These are phyloP conservation scores for Platyscapa corneri DNA, from an alignment of 1,140 invertebrate species.

Conservation along the genomic window DNA sequence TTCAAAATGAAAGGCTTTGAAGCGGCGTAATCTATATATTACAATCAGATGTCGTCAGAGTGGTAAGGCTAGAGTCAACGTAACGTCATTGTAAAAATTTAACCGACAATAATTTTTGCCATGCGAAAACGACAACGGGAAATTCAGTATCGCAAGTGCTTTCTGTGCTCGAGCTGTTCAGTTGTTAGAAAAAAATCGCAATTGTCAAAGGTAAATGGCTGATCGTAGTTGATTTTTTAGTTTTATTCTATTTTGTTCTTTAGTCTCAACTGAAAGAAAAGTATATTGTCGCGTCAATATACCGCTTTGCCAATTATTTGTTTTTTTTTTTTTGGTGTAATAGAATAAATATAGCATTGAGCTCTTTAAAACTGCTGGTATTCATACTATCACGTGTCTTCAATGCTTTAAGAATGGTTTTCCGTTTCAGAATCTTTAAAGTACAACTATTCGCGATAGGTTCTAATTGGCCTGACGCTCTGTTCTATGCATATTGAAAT, in stretches of 20 bases:
- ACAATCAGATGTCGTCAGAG: neutral
- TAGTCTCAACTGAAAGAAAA: neutral
- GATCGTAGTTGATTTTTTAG: too few relatives aligned
- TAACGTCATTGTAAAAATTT: conserved; percentile 4
- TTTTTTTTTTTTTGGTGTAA: neutral
- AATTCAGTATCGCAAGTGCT: neutral
- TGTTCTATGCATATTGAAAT: too few relatives aligned
- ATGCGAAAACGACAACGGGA: neutral
- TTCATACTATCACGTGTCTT: neutral
- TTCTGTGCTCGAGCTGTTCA: neutral
- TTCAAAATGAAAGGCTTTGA: neutral
- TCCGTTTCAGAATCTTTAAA: neutral
- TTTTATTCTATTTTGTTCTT: too few relatives aligned
- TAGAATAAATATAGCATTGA: neutral
- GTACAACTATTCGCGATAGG: neutral
- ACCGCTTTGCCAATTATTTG: neutral
- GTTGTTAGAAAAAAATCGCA: neutral
- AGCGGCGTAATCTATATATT: neutral
- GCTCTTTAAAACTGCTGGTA: neutral
- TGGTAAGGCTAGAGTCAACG: neutral
- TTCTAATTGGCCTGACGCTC: too few relatives aligned
- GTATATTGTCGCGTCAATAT: neutral
- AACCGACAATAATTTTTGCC: neutral
- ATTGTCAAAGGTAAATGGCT: too few relatives aligned
- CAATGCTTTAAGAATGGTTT: neutral